Evolutionary conservation across 2,888 invertebrate species (phyloP), one percentile per base, ranked within the genome.

Genomic region (Drosophila monieri): DNA sequence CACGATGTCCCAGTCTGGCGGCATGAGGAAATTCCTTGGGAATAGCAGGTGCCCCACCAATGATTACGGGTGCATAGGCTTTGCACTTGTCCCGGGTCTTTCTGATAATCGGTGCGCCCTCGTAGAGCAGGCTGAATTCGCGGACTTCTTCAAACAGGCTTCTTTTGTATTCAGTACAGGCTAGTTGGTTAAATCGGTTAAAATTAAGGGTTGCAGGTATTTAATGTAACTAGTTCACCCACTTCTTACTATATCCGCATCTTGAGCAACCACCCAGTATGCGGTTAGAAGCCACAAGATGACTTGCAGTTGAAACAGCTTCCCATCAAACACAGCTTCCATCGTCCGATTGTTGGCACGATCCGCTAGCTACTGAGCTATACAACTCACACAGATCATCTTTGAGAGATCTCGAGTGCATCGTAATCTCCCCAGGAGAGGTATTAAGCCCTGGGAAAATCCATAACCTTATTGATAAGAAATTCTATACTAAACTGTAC

Each of bases 61-160:
- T 76, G 32, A 90, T 80, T 3, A 90, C 96, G 54, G 95, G 80
- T 15, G 74, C 60, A 9, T 76, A 74, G 35, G 55, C 67, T 10
- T 55, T 73, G 49, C 89, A 89, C 21, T 66, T 65, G 64, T 89
- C 85, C 41, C 76, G 12, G 1, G 58, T 70, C 27, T 73, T 67
- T 4, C 39, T 49, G 12, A 60, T 48, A 32, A 78, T 67, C 0
- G 66, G 49, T 0, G 74, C 73, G 14, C 56, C 64, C 1, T 64
- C 65, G 8, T 79, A n/a, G 0, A 80, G 69, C 15, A 74, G 77
- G 3, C 78, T 77, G 37, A 78, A 87, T 3, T 77, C 78, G 9
- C 51, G 59, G 15, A 58, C 66, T 27, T 62, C 54, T 21, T 89
- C 89, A 30, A 78, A 89, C 6, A 89, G 62, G 21, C 53, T 48